A percentile compares a stretch with the other conserved stretches of the same genome.
Conservation (phyloP, 2,113 vertebrate species). For the Chrysemys picta region DNA sequence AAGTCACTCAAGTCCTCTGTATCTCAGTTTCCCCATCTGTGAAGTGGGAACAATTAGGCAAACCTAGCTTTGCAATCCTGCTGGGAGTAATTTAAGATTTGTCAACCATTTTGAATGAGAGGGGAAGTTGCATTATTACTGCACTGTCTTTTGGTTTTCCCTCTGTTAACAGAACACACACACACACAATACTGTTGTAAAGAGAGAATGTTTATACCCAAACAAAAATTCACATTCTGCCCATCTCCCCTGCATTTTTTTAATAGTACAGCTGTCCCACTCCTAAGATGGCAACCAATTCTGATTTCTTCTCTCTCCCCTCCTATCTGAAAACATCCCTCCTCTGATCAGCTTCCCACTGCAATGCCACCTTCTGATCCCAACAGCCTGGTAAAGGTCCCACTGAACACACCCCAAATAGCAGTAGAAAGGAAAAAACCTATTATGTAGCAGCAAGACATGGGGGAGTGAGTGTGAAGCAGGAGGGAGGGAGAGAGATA, state of each 20-base stretch:
- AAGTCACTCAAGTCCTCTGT: not conserved
- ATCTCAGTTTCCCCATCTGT: not conserved
- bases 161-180: not conserved
- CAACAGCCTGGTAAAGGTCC: not conserved
- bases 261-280: not conserved
- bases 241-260: not conserved
- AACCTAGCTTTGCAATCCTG: not conserved
- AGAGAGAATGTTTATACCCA: too few species aligned
- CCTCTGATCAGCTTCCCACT: not conserved
- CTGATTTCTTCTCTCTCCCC: not conserved
- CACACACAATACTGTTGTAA: not conserved
- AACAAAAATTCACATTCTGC: not conserved
- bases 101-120: not conserved
- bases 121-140: not conserved
- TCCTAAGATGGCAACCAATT: not conserved
- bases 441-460: not conserved
- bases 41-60: not conserved
- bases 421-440: not conserved
- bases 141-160: not conserved
- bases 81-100: not conserved
- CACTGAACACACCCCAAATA: not conserved
- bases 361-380: not conserved
- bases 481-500: not conserved
- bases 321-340: not conserved
- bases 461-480: not conserved